Percentiles rank a stretch among this genome's conserved stretches.
Conservation (phyloP, 2,888 invertebrate genomes). For the Leucania comma region DNA sequence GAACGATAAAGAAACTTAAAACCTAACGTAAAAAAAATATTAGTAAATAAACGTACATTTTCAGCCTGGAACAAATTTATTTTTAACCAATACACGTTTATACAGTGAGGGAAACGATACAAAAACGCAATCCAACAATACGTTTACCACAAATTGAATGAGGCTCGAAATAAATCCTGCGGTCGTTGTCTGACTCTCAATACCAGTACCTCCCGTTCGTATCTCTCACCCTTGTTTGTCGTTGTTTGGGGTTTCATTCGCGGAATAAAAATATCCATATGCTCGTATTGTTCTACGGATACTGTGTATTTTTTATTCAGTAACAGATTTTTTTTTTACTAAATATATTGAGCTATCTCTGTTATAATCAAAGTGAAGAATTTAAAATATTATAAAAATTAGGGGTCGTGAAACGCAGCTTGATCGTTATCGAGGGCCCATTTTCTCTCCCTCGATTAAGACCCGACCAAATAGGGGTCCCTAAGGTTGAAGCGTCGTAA, state of each 20-base stretch:
- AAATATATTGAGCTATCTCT: constrained; percentile 15
- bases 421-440: constrained; percentile 77
- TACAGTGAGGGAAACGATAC: constrained; percentile 76
- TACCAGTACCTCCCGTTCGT: constrained; percentile 78
- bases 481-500: constrained; percentile 83
- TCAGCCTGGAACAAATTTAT: constrained; percentile 61
- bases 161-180: constrained; percentile 88
- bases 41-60: constrained; percentile 25
- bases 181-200: constrained; percentile 87
- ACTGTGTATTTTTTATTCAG: constrained; percentile 62
- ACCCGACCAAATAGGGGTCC: constrained; percentile 70
- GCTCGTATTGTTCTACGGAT: constrained; percentile 65
- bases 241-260: constrained; percentile 79
- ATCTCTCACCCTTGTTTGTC: constrained; percentile 85
- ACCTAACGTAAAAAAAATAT: constrained; percentile 3
- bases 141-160: constrained; percentile 89
- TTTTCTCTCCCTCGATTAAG: constrained; percentile 80
- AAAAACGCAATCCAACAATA: constrained; percentile 87
- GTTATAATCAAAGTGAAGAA: constrained; percentile 2
- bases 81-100: constrained; percentile 73
- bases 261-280: constrained; percentile 76
- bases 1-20: constrained; percentile 38
- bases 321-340: constrained; percentile 27
- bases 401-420: constrained; percentile 69
- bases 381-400: constrained; percentile 41